Percentiles rank a stretch among this genome's conserved stretches.
These are phyloP conservation scores for Callocephalon fimbriatum DNA, from an alignment of 2,113 vertebrate genomes.

Conservation along the genomic window DNA sequence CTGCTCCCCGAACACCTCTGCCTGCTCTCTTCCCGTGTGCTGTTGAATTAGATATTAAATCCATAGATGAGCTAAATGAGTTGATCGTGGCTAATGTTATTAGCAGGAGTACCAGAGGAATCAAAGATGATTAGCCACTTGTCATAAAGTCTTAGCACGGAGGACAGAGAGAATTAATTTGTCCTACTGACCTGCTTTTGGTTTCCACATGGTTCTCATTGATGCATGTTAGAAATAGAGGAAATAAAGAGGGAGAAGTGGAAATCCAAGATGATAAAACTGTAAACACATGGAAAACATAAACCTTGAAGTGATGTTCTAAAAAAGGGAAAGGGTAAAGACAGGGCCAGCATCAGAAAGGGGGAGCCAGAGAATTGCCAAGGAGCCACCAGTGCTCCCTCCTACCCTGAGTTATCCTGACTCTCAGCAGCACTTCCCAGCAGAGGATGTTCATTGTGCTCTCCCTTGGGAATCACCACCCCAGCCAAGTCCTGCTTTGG, in stretches of 20 bases:
- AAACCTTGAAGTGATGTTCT: not conserved
- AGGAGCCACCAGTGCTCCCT: accelerated
- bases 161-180: slow-evolving; percentile 28
- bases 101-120: slow-evolving; percentile 33
- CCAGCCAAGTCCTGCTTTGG: not conserved
- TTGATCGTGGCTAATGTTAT: slow-evolving; percentile 13
- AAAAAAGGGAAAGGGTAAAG: not conserved
- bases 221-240: not conserved
- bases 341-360: not conserved
- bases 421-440: not conserved
- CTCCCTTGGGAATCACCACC: not conserved
- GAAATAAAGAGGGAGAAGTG: not conserved
- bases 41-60: slow-evolving; percentile 2
- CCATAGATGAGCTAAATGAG: slow-evolving; percentile 40
- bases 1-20: not conserved
- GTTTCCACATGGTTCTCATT: not conserved
- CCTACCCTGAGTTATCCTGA: not conserved
- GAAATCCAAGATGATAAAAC: not conserved
- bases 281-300: not conserved
- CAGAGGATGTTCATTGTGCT: not conserved
- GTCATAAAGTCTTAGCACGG: slow-evolving; percentile 16
- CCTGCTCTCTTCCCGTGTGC: not conserved
- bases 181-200: slow-evolving; percentile 35
- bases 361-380: not conserved
- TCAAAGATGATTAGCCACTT: slow-evolving; percentile 44